A percentile compares a stretch with the other conserved stretches of the same genome.
phyloP scores from a whole-genome alignment of 1,140 invertebrate genomes.

The Pararge aegeria region DNA sequence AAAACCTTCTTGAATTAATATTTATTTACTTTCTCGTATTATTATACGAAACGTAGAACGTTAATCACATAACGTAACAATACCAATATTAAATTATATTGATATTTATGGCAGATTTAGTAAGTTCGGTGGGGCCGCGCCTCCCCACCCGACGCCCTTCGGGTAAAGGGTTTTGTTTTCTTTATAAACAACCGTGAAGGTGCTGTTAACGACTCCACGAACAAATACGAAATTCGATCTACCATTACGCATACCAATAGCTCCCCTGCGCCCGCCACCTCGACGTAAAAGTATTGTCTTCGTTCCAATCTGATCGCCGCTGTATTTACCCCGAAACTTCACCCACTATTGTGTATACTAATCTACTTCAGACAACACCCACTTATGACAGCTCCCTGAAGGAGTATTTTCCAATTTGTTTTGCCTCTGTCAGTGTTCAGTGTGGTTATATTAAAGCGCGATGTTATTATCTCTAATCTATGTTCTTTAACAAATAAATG shows the following conservation, averaged over 20 bases:
- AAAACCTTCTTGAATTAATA: too few relatives aligned
- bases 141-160: constrained; percentile 33
- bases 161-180: constrained; percentile 72
- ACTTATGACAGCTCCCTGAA: constrained; percentile 25
- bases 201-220: constrained; percentile 74
- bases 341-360: constrained; percentile 42
- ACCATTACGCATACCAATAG: constrained; percentile 77
- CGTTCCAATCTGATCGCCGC: constrained; percentile 54
- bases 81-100: constrained; percentile 39
- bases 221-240: constrained; percentile 79
- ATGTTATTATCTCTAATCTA: constrained; percentile 30
- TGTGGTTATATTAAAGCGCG: too few relatives aligned
- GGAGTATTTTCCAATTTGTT: constrained; percentile 22
- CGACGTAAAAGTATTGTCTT: constrained; percentile 63
- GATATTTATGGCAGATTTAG: constrained; percentile 41
- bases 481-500: constrained; percentile 26
- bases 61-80: constrained; percentile 22
- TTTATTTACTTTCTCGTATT: neutral
- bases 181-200: constrained; percentile 75
- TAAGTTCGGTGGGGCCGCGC: constrained; percentile 40
- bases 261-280: constrained; percentile 51
- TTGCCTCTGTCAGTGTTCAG: constrained; percentile 26
- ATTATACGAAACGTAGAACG: constrained; percentile 11
- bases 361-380: constrained; percentile 28
- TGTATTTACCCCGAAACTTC: constrained; percentile 34